Conservation (phyloP, 2,888 invertebrate genomes). For the Ametastegia equiseti region DNA sequence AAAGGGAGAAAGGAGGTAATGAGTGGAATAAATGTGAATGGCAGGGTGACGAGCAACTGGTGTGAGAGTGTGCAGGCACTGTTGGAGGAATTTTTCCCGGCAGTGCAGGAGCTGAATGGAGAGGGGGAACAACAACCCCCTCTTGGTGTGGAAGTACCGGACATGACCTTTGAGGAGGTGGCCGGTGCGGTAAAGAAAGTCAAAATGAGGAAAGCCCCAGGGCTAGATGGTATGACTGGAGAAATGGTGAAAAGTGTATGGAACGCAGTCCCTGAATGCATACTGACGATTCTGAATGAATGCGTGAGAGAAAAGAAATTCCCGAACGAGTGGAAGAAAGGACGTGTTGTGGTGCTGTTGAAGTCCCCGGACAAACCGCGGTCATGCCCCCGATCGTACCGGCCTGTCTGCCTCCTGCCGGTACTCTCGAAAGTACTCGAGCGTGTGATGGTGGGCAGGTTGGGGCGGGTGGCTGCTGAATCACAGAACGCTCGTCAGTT, state of each 20-base stretch:
- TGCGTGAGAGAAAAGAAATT: not conserved
- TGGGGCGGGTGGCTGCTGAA: slow-evolving; percentile 44
- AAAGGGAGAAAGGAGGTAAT: not conserved
- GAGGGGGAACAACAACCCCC: not conserved
- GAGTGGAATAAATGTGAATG: not conserved
- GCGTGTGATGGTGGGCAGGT: not conserved
- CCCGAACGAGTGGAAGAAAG: not conserved
- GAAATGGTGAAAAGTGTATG: not conserved
- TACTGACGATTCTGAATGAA: not conserved
- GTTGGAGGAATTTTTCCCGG: slow-evolving; percentile 5
- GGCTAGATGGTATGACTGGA: not conserved
- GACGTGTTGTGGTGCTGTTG: not conserved
- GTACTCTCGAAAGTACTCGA: slow-evolving; percentile 50
- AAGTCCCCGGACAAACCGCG: slow-evolving; percentile 42
- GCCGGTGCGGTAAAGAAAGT: slow-evolving; percentile 1
- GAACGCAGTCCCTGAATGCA: not conserved
- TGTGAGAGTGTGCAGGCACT: not conserved
- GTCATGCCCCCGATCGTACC: slow-evolving; percentile 43
- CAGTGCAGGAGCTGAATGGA: not conserved
- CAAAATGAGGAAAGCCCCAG: slow-evolving; percentile 6
- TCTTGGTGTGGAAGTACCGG: too few relatives aligned
- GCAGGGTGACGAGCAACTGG: not conserved
- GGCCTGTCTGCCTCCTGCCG: slow-evolving; percentile 53
- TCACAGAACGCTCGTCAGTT: not conserved
- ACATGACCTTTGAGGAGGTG: slow-evolving; percentile 48